Evolutionary conservation across 53 echinoderm and acorn worm species (phyloP), one percentile per base, ranked within the genome.

Genomic region (Holothuria scabra): DNA sequence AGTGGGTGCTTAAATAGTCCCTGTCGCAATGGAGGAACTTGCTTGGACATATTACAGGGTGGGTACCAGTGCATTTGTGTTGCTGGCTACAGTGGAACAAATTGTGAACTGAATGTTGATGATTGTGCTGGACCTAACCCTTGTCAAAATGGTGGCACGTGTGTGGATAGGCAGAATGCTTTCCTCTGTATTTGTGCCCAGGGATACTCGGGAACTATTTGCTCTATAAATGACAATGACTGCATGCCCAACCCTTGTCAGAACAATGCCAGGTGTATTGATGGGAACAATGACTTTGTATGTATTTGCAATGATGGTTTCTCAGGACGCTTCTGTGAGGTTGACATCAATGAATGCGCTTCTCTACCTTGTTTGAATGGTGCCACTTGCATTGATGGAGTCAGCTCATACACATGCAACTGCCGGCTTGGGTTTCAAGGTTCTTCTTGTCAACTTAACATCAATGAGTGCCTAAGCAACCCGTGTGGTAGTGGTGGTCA

Each of bases 1-100:
- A 57, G 58, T 16, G 56, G 58, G 14, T 78, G 78, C 24, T 12
- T 78, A 12, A 57, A 72, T 34, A 81, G 29, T 60, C 85, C 85
- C 21, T 91, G 91, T 44, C 84, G 65, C 20, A 91, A 91, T 66
- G 91, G 91, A 60, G 91, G 87, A 0, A 79, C 79, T 0, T 91
- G 91, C 75, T 18, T 84, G 13, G 65, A 85, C 59, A 28, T 85
- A n/a, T 28, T 63, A 10, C 62, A 41, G 19, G 86, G 86, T 19
- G 61, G 78, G 8, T 86, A 86, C 55, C 64, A 65, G 59, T 90
- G 90, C 29, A 56, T 74, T 22, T 90, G 90, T 48, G 56, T 55
- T 8, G 19, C 57, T 6, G 90, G 86, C 19, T 86, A 35, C 44
- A 55, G 66, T 26, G 87, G 87, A 14, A 61, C 44, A 67, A 81